A percentile compares a stretch with the other conserved stretches of the same genome.
Evolutionary conservation across 2,888 invertebrate species (phyloP).

Genomic region (Ophraella communa): DNA sequence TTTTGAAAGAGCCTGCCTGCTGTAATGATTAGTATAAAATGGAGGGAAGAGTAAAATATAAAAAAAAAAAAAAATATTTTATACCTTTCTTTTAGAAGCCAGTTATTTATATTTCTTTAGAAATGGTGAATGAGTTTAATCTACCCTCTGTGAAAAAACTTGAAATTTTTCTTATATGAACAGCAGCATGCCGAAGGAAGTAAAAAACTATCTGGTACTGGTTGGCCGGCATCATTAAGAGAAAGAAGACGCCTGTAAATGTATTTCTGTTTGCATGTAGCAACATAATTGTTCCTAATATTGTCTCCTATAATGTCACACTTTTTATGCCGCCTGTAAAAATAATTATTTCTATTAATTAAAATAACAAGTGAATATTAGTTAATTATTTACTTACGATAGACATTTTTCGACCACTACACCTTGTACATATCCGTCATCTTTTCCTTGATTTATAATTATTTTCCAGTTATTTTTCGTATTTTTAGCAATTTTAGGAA

Average conservation of each 20-base stretch:
- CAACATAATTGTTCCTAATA: slow-evolving; percentile 58
- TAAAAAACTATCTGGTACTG: slow-evolving; percentile 63
- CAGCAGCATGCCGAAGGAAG: slow-evolving; percentile 82
- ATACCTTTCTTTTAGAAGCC: too few relatives aligned
- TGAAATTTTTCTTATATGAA: slow-evolving; percentile 49
- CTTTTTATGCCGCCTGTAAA: slow-evolving; percentile 30
- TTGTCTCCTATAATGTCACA: slow-evolving; percentile 62
- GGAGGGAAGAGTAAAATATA: too few relatives aligned
- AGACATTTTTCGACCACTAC: slow-evolving; percentile 74
- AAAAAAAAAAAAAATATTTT: too few relatives aligned
- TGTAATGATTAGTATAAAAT: too few relatives aligned
- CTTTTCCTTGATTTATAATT: slow-evolving; percentile 69
- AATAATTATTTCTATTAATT: neutral
- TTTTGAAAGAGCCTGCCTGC: too few relatives aligned
- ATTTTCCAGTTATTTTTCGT: slow-evolving; percentile 71
- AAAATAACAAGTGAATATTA: neutral
- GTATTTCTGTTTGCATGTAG: slow-evolving; percentile 67
- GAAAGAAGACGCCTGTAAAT: slow-evolving; percentile 65
- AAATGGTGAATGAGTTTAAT: too few relatives aligned
- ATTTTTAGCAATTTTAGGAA: slow-evolving; percentile 68
- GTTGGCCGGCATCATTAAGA: slow-evolving; percentile 59
- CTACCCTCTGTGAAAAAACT: too few relatives aligned
- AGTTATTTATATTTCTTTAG: too few relatives aligned
- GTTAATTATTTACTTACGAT: slow-evolving; percentile 27
- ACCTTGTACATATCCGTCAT: slow-evolving; percentile 67